Percentiles rank a stretch among this genome's conserved stretches.
phyloP scores from a whole-genome alignment of 2,113 vertebrate genomes.

The Petromus typicus region DNA sequence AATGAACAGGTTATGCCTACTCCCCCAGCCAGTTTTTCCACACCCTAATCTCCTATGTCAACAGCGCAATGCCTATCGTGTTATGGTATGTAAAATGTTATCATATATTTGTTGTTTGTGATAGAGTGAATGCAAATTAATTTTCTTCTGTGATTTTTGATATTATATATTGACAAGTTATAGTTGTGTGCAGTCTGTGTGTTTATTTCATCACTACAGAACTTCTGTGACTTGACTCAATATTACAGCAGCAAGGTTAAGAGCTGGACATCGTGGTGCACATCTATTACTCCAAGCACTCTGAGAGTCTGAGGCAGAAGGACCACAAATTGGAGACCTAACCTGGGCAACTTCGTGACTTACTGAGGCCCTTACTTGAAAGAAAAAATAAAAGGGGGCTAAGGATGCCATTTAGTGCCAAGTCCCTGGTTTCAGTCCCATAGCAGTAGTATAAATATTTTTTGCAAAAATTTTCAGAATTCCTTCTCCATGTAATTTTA shows the following conservation, averaged over 20 bases:
- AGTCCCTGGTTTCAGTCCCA: not conserved
- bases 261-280: not conserved
- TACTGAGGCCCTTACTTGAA: not conserved
- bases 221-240: not conserved
- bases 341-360: not conserved
- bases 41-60: not conserved
- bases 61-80: not conserved
- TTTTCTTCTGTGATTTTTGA: slow-evolving; percentile 34
- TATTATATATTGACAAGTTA: not conserved
- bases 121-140: slow-evolving; percentile 48
- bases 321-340: not conserved
- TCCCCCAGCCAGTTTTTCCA: not conserved
- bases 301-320: not conserved
- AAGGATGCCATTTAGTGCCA: not conserved
- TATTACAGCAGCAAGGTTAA: slow-evolving; percentile 44
- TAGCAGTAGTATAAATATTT: slow-evolving; percentile 56
- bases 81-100: not conserved
- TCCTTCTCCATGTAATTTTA: slow-evolving; percentile 58
- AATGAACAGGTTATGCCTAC: not conserved
- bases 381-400: not conserved
- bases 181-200: not conserved
- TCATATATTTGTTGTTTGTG: not conserved
- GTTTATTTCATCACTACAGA: not conserved
- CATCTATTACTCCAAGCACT: no score
- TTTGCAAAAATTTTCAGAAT: slow-evolving; percentile 37